phyloP scores from a whole-genome alignment of 2,797 vertebrate species.

The Falco columbarius region DNA sequence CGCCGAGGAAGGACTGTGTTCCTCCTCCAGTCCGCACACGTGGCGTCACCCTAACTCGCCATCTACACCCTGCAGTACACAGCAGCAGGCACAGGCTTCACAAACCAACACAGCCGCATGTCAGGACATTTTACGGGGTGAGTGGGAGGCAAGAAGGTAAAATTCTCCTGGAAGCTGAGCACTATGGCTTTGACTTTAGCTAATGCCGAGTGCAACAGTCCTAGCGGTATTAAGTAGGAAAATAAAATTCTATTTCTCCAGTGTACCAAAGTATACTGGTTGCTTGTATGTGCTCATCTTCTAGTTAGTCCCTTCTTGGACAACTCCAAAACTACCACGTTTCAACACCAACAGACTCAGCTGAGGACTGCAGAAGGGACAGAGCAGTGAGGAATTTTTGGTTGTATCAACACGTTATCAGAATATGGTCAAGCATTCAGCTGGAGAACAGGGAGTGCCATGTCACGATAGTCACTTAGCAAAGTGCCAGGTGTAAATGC shows the following conservation, averaged over 20 bases:
- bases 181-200: constrained; percentile 55
- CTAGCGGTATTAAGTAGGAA: constrained; percentile 14
- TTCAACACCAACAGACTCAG: not conserved
- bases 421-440: constrained; percentile 33
- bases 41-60: not conserved
- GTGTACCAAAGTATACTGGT: not conserved
- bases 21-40: not conserved
- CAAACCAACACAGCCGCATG: not conserved
- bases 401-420: constrained; percentile 33
- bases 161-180: constrained; percentile 44
- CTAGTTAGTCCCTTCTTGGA: constrained; percentile 23
- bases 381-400: constrained; percentile 28
- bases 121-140: not conserved
- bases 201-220: constrained; percentile 33
- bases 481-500: constrained; percentile 53
- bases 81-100: not conserved
- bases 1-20: not conserved
- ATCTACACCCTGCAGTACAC: not conserved
- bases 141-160: not conserved
- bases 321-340: constrained; percentile 31
- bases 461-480: constrained; percentile 37
- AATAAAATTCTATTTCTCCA: constrained; percentile 44
- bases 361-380: constrained; percentile 31
- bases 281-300: not conserved
- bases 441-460: constrained; percentile 24